Conservation (phyloP, 2,797 vertebrate genomes). For the Ambastaia sidthimunki region DNA sequence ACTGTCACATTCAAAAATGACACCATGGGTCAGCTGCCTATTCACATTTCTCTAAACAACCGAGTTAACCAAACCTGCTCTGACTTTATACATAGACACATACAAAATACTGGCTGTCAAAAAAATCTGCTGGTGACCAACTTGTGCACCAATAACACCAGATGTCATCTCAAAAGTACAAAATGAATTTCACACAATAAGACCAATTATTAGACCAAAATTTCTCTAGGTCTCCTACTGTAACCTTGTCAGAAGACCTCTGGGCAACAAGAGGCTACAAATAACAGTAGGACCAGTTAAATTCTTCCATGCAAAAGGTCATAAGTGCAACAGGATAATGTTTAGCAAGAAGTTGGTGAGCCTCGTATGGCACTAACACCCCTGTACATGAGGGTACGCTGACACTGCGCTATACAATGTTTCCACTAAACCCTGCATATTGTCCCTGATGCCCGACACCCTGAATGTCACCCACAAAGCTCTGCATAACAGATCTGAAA, state of each 20-base stretch:
- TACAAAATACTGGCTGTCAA: background rate
- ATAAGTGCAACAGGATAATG: conserved; percentile 21
- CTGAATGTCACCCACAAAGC: conserved; percentile 18
- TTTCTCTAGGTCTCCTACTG: background rate
- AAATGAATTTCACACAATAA: background rate
- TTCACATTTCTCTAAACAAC: background rate
- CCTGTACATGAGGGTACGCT: conserved; percentile 35
- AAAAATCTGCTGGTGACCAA: background rate
- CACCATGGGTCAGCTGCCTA: background rate
- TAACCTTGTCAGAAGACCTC: conserved; percentile 12
- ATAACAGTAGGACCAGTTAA: background rate
- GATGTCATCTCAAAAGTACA: background rate
- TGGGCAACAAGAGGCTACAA: conserved; percentile 3
- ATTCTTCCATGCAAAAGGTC: background rate
- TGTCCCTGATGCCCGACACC: conserved; percentile 21
- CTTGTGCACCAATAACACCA: background rate
- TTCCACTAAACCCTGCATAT: conserved; percentile 45
- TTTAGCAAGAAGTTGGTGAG: conserved; percentile 29
- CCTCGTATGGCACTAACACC: conserved; percentile 40
- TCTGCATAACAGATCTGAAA: conserved; percentile 7
- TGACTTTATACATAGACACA: background rate
- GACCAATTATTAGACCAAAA: background rate
- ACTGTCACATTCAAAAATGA: background rate
- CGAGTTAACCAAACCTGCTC: background rate
- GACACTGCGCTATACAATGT: conserved; percentile 43